Evolutionary conservation across 2,113 vertebrate genomes (phyloP).

Genomic region (Oreochromis tanganicae): DNA sequence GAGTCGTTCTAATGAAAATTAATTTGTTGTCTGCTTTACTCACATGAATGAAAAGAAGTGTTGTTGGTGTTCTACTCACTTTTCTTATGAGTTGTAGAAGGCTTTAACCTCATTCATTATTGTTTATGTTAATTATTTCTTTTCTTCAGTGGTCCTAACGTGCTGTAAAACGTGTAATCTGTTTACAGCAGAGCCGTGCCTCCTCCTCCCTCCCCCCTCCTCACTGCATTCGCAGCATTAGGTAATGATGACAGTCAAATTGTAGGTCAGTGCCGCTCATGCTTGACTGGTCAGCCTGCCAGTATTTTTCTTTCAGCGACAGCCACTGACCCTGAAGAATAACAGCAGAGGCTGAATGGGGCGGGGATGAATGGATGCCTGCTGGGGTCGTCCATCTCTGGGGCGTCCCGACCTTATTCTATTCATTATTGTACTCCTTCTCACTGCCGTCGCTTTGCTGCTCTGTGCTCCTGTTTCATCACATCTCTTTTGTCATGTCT

Average conservation of each 20-base stretch:
- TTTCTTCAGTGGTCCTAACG: neutral
- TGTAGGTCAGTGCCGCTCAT: slow-evolving; percentile 68
- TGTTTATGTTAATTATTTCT: neutral
- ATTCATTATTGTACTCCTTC: slow-evolving; percentile 29
- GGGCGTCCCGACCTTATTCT: slow-evolving; percentile 32
- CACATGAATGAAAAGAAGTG: neutral
- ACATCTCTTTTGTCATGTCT: neutral
- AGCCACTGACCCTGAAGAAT: slow-evolving; percentile 65
- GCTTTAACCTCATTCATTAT: neutral
- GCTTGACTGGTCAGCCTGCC: slow-evolving; percentile 55
- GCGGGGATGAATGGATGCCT: slow-evolving; percentile 35
- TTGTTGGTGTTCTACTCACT: neutral
- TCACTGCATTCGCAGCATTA: slow-evolving; percentile 19
- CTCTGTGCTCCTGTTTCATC: neutral
- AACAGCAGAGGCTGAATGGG: slow-evolving; percentile 42
- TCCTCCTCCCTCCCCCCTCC: neutral
- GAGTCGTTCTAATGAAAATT: neutral
- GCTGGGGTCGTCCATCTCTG: slow-evolving; percentile 21
- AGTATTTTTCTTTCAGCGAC: slow-evolving; percentile 58
- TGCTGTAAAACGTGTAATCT: neutral
- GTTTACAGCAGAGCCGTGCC: neutral
- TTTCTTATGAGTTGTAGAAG: neutral
- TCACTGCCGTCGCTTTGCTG: neutral
- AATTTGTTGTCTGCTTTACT: neutral
- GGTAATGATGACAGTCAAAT: slow-evolving; percentile 54